Percentiles rank a stretch among this genome's conserved stretches.
These are phyloP conservation scores for Rhynchonema sp. DNA, from an alignment of 2,888 invertebrate genomes.

Conservation along the genomic window DNA sequence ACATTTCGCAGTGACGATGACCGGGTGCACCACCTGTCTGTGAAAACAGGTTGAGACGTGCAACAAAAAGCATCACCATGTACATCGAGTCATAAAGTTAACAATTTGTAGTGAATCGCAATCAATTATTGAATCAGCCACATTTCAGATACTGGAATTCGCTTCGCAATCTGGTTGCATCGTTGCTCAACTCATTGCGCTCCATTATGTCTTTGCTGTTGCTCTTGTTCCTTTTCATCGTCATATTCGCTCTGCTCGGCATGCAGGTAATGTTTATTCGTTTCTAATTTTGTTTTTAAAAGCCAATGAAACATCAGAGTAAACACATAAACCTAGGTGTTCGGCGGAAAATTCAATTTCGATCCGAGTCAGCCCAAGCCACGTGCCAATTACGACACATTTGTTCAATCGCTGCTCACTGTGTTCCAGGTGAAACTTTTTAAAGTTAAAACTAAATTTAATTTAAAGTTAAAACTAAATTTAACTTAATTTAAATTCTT, in stretches of 20 bases:
- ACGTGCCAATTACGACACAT: conserved; percentile 90
- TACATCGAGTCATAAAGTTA: too few species aligned
- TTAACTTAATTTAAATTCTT: background rate
- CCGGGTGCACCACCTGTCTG: too few species aligned
- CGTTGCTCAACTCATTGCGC: conserved; percentile 91
- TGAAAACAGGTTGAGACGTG: too few species aligned
- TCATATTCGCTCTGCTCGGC: conserved; percentile 93
- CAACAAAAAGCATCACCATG: too few species aligned
- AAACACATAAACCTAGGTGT: too few species aligned
- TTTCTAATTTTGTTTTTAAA: background rate
- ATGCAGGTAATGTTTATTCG: conserved; percentile 60
- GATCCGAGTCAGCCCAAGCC: conserved; percentile 65
- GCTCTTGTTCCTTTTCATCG: conserved; percentile 92
- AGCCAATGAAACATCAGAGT: background rate
- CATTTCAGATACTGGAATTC: conserved; percentile 85
- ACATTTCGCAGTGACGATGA: too few species aligned
- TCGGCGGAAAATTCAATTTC: conserved; percentile 71
- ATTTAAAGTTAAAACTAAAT: background rate
- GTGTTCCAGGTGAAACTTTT: conserved; percentile 94
- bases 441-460: background rate
- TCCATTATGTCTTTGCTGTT: conserved; percentile 92
- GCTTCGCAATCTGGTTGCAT: conserved; percentile 88
- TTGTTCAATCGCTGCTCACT: conserved; percentile 90
- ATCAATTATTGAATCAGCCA: too few species aligned
- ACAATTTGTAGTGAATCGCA: too few species aligned